Evolutionary conservation across 1,140 invertebrate species (phyloP).

Genomic region (Cephus cinctus): DNA sequence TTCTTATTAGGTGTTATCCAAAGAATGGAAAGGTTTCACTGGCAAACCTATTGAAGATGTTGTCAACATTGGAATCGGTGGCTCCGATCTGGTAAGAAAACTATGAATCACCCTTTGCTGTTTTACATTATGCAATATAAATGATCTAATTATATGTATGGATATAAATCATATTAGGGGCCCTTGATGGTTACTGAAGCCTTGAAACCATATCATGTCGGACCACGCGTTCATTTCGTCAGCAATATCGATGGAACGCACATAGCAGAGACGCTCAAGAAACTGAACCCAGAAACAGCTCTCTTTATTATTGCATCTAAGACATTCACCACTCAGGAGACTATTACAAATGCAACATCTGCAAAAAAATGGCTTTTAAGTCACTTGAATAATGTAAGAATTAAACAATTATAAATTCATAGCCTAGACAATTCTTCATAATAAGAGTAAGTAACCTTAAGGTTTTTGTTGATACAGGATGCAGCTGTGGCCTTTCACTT

Average conservation of each 20-base stretch:
- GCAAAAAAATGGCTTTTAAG: slow-evolving; percentile 95
- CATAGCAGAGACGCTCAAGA: slow-evolving; percentile 89
- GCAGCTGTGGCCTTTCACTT: slow-evolving; percentile 93
- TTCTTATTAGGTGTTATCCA: slow-evolving; percentile 60
- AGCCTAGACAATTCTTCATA: slow-evolving; percentile 8
- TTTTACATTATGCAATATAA: slow-evolving; percentile 1
- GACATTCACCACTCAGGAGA: slow-evolving; percentile 99
- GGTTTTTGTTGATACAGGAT: slow-evolving; percentile 59
- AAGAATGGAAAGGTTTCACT: slow-evolving; percentile 85
- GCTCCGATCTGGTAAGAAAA: slow-evolving; percentile 84
- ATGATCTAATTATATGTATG: slow-evolving; percentile 5
- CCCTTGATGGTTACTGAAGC: slow-evolving; percentile 99
- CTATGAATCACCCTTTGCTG: slow-evolving; percentile 8
- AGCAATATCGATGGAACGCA: slow-evolving; percentile 99
- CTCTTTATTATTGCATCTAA: slow-evolving; percentile 99
- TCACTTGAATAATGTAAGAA: slow-evolving; percentile 80
- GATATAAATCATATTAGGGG: slow-evolving; percentile 60
- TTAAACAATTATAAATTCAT: slow-evolving; percentile 9
- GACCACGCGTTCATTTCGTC: slow-evolving; percentile 93
- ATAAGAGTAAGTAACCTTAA: slow-evolving; percentile 8
- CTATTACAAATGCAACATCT: slow-evolving; percentile 97
- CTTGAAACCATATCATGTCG: slow-evolving; percentile 85
- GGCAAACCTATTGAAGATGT: slow-evolving; percentile 96
- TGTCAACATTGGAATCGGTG: slow-evolving; percentile 99
- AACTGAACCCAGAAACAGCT: slow-evolving; percentile 88